Conservation (phyloP, 2,113 vertebrate species). For the Chaetura pelagica region DNA sequence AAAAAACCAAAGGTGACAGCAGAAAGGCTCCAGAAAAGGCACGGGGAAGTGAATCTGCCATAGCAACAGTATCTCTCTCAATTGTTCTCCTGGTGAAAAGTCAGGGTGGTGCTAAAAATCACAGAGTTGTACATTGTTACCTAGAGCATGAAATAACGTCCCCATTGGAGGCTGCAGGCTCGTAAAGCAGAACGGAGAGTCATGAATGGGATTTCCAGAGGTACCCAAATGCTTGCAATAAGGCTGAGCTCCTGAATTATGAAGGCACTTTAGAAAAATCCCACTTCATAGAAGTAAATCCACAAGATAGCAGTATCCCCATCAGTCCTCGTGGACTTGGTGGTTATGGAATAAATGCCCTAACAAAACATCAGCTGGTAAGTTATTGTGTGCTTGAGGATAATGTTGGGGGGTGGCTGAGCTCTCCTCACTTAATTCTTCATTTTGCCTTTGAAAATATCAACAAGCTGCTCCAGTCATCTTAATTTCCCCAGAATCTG, state of each 20-base stretch:
- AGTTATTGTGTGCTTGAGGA: not conserved
- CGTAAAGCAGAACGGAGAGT: not conserved
- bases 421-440: not conserved
- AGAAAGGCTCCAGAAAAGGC: not conserved
- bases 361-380: not conserved
- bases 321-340: fast-evolving
- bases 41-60: not conserved
- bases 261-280: not conserved
- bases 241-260: not conserved
- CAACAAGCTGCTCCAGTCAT: not conserved
- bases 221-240: not conserved
- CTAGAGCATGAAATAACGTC: not conserved
- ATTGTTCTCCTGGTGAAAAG: not conserved
- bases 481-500: not conserved
- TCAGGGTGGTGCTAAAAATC: not conserved
- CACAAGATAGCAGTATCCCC: not conserved
- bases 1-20: not conserved
- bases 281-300: not conserved
- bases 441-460: not conserved
- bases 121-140: not conserved
- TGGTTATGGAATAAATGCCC: not conserved
- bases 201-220: not conserved
- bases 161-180: not conserved
- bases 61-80: not conserved
- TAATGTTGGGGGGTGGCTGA: not conserved